Percentiles rank a stretch among this genome's conserved stretches.
Conservation (phyloP, 2,888 invertebrate species). For the Caradrina clavipalpis region DNA sequence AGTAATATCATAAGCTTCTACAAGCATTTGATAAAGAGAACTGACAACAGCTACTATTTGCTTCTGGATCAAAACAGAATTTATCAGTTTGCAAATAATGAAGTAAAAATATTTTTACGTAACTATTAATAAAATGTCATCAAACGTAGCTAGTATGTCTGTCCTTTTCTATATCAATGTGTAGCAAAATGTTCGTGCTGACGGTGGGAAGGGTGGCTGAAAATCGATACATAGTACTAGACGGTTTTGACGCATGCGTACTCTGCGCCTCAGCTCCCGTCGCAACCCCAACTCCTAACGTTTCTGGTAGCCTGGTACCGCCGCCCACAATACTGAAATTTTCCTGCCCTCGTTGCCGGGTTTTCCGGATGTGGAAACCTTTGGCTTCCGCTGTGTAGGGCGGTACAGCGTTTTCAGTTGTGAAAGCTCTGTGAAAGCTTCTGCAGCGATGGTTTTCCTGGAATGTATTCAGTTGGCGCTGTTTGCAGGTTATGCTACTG, state of each 20-base stretch:
- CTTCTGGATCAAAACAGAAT: conserved; percentile 8
- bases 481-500: conserved; percentile 63
- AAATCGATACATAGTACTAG: conserved; percentile 45
- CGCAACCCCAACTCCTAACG: conserved; percentile 61
- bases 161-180: conserved; percentile 23
- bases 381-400: conserved; percentile 83
- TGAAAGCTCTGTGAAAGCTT: conserved; percentile 42
- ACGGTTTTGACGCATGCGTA: conserved; percentile 77
- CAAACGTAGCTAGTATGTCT: background rate
- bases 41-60: background rate
- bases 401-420: conserved; percentile 69
- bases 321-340: conserved; percentile 90
- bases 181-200: background rate
- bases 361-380: conserved; percentile 82
- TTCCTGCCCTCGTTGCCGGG: conserved; percentile 86
- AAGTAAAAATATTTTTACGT: conserved; percentile 2
- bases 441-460: conserved; percentile 11
- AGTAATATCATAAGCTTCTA: background rate
- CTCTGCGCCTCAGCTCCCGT: background rate
- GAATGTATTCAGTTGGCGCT: conserved; percentile 13
- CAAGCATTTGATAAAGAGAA: conserved; percentile 24
- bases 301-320: conserved; percentile 79
- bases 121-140: background rate
- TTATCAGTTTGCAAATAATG: conserved; percentile 4
- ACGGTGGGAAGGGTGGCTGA: conserved; percentile 27